Conservation (phyloP, 2,797 vertebrate genomes). For the Botia kubotai region DNA sequence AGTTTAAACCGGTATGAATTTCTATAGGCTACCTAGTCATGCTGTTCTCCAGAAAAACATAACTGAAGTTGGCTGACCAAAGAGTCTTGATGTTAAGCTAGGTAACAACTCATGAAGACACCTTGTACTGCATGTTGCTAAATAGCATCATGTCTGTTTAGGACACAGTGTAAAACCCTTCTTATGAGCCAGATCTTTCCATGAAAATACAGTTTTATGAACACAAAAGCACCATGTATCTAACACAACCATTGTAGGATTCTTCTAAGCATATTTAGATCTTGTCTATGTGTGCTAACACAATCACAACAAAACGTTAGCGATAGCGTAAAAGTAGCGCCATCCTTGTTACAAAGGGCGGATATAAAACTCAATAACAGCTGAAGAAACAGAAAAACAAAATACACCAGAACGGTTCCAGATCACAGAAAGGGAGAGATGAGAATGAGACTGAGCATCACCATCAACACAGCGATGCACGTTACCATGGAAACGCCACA, state of each 20-base stretch:
- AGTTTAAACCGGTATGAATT: background rate
- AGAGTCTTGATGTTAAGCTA: background rate
- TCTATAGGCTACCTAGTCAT: too few relatives aligned
- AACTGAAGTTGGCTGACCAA: background rate
- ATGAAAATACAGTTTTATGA: background rate
- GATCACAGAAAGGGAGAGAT: constrained; percentile 53
- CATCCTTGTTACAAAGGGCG: background rate
- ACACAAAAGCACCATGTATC: background rate
- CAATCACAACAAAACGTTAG: background rate
- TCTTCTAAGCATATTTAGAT: constrained; percentile 14
- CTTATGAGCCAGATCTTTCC: background rate
- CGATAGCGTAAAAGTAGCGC: background rate
- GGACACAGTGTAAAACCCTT: background rate
- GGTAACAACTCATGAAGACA: background rate
- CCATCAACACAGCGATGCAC: constrained; percentile 62
- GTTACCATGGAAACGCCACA: constrained; percentile 47
- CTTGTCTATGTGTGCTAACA: background rate
- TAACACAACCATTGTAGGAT: constrained; percentile 1
- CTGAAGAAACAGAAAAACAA: constrained; percentile 11
- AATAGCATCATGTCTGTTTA: background rate
- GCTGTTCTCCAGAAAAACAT: background rate
- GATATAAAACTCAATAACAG: background rate
- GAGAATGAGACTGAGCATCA: constrained; percentile 52
- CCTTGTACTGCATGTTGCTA: background rate
- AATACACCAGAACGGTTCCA: constrained; percentile 28